A percentile compares a stretch with the other conserved stretches of the same genome.
phyloP scores from a whole-genome alignment of 2,113 vertebrate genomes.

The Thamnophis sirtalis region DNA sequence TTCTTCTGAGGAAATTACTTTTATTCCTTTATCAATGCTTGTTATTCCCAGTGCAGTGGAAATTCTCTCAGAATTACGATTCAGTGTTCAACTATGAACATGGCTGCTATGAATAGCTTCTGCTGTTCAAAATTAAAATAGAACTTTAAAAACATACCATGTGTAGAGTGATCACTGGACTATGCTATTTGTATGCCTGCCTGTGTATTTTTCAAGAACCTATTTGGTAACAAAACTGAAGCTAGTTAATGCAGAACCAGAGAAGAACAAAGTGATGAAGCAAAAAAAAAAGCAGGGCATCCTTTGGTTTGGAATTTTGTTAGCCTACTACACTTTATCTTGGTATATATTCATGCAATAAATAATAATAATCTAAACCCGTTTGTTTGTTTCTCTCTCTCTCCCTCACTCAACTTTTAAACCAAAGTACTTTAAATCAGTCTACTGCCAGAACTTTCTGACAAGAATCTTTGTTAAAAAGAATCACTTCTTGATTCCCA shows the following conservation, averaged over 20 bases:
- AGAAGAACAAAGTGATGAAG: background rate
- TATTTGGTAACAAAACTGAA: background rate
- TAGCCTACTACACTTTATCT: background rate
- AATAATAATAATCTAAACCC: background rate
- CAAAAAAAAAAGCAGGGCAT: background rate
- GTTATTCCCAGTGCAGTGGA: background rate
- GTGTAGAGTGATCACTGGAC: background rate
- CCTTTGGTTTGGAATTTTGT: background rate
- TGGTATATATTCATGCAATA: background rate
- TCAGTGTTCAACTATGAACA: conserved; percentile 4
- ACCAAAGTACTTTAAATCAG: background rate
- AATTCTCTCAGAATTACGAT: conserved; percentile 30
- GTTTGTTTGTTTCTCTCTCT: too few relatives aligned
- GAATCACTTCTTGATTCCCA: background rate
- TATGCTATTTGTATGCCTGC: background rate
- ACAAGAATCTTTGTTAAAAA: background rate
- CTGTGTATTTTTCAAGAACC: background rate
- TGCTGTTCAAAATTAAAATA: background rate
- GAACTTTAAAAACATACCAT: background rate
- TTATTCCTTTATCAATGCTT: conserved; percentile 18
- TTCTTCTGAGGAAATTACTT: background rate
- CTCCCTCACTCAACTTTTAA: background rate
- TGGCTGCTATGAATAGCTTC: background rate
- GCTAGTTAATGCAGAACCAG: background rate
- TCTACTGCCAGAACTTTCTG: background rate